Base-by-base conservation (phyloP, 2,888 invertebrate genomes). In the Ennomos fuscantarius region DNA sequence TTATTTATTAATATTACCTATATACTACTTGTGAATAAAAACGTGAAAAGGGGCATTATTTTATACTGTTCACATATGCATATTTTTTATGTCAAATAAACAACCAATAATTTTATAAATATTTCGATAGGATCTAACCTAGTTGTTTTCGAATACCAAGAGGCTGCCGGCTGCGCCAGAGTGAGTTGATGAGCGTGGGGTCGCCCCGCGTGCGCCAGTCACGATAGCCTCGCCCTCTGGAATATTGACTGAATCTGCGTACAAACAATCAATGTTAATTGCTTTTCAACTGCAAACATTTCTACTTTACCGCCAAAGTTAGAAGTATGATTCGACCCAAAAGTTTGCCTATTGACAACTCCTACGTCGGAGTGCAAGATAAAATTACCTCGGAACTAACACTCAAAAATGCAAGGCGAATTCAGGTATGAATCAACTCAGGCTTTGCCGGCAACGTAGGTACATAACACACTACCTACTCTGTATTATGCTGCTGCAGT, bases 81-180 rank as follows among this genome's bases (percentile, higher is more conserved):
- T n/a, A n/a, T n/a, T n/a, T n/a, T n/a, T 24, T 24, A 24, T 24
- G 2, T 24, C 24, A 24, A 1, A 0, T 24, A 24, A 24, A 1
- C 2, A 24, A 24, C 9, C 11, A 13, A 8, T 12, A 34, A 12
- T 44, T 24, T 24, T n/a, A n/a, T n/a, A n/a, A n/a, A n/a, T n/a
- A 24, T 24, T 24, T 24, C 6, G 2, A 24, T 24, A 24, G 24
- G 2, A 54, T 73, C 84, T 89, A 81, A 94, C 94, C 94, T 71
- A 94, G 88, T 82, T 94, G 94, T 75, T 94, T 94, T 68, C 94
- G 88, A 73, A 94, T 94, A 76, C 95, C 95, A 72, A 95, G 93
- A 41, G 95, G 95, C 86, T 95, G 95, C 82, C 95, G 94, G 85
- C 95, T 95, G 82, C 95, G 93, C 95, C 95, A 95, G 70, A 95